phyloP scores from a whole-genome alignment of 2,797 vertebrate species.

The Netta rufina region DNA sequence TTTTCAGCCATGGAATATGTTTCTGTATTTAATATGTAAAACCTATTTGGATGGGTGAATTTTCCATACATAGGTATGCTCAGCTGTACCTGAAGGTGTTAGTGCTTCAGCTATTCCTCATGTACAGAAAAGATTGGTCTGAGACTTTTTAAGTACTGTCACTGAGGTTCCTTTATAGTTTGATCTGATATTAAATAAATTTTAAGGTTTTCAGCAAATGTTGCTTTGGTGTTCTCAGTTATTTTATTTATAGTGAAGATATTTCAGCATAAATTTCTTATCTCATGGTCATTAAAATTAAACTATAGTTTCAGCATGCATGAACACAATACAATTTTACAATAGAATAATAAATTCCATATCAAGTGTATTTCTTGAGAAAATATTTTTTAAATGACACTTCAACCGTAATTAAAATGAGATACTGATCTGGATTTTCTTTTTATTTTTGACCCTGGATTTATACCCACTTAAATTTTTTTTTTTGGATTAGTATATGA shows the following conservation, averaged over 20 bases:
- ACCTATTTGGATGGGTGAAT: fast-evolving
- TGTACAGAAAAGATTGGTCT: not conserved
- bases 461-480: slow-evolving; percentile 11
- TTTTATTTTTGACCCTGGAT: not conserved
- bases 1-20: not conserved
- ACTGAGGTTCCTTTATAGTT: not conserved
- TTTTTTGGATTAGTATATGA: slow-evolving; percentile 52
- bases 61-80: not conserved
- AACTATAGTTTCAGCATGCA: not conserved
- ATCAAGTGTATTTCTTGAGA: not conserved
- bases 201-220: not conserved
- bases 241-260: slow-evolving; percentile 33
- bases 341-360: not conserved
- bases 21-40: not conserved
- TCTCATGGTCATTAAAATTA: slow-evolving; percentile 20
- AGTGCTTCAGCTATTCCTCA: not conserved
- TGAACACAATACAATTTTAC: not conserved
- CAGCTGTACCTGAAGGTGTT: not conserved
- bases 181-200: not conserved
- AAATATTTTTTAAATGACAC: not conserved
- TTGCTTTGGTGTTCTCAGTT: not conserved
- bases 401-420: slow-evolving; percentile 32
- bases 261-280: slow-evolving; percentile 52
- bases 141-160: not conserved
- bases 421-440: not conserved